Conservation (phyloP, 2,888 invertebrate species). For the Pheosia gnoma region DNA sequence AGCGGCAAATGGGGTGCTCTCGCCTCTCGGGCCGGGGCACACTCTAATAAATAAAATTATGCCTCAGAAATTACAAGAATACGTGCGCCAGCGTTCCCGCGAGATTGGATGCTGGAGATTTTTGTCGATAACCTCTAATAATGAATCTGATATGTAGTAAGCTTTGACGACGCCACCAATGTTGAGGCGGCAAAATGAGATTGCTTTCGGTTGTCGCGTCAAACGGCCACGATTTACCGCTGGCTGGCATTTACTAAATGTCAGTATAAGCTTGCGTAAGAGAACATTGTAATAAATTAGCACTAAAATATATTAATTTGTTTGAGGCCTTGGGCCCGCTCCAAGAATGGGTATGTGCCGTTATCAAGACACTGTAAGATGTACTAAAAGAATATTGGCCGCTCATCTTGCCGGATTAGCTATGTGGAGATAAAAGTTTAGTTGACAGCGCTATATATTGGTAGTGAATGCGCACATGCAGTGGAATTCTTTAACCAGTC, state of each 20-base stretch:
- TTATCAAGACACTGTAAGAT: conserved; percentile 3
- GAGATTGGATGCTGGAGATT: conserved; percentile 80
- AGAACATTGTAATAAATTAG: conserved; percentile 37
- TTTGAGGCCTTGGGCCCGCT: conserved; percentile 33
- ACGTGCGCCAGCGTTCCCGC: conserved; percentile 73
- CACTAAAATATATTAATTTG: conserved; percentile 36
- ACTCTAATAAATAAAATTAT: conserved; percentile 84
- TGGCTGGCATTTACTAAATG: conserved; percentile 34
- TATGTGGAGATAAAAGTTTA: conserved; percentile 29
- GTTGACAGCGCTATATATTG: conserved; percentile 32
- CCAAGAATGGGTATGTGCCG: conserved; percentile 19
- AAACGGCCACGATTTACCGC: conserved; percentile 35
- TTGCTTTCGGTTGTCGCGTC: conserved; percentile 37
- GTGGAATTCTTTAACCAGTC: conserved; percentile 37
- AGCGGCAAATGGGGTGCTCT: conserved; percentile 83
- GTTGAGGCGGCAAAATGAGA: conserved; percentile 55
- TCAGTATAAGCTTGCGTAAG: conserved; percentile 31
- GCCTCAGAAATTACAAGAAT: conserved; percentile 83
- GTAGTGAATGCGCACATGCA: conserved; percentile 34
- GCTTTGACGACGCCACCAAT: conserved; percentile 47
- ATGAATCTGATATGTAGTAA: conserved; percentile 79
- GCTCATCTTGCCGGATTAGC: conserved; percentile 16
- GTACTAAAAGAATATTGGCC: conserved; percentile 2
- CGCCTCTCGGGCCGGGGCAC: conserved; percentile 70
- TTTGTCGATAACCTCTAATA: conserved; percentile 77